Percentiles rank a stretch among this genome's conserved stretches.
Conservation (phyloP, 2,113 vertebrate species). For the Dromas ardeola region DNA sequence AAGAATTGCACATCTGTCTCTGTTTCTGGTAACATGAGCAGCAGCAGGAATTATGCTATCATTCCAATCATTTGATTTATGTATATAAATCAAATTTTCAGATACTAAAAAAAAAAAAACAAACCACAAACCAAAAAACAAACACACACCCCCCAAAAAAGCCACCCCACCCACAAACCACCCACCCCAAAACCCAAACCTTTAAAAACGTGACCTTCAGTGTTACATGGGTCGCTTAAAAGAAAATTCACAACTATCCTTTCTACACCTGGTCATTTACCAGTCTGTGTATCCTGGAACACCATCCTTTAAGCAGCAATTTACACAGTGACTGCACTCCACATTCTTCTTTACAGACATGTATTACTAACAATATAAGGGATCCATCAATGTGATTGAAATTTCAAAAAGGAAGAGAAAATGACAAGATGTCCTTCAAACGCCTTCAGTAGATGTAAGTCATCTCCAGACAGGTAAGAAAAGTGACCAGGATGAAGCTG, state of each 20-base stretch:
- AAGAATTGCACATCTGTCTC: not conserved
- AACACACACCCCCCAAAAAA: not conserved
- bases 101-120: not conserved
- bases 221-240: not conserved
- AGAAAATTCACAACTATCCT: not conserved
- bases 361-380: not conserved
- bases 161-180: not conserved
- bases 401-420: not conserved
- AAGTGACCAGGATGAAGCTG: not conserved
- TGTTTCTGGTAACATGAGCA: not conserved
- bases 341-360: not conserved
- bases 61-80: not conserved
- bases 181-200: not conserved
- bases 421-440: not conserved
- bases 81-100: not conserved
- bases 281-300: not conserved
- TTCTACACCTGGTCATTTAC: not conserved
- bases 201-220: not conserved
- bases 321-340: not conserved
- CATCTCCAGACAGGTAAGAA: not conserved
- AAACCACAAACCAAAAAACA: accelerated
- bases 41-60: not conserved
- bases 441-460: accelerated
- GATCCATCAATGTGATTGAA: not conserved
- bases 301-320: not conserved